A percentile compares a stretch with the other conserved stretches of the same genome.
These are phyloP conservation scores for Cheirogaleus major DNA, from an alignment of 2,797 vertebrate species.

Conservation along the genomic window DNA sequence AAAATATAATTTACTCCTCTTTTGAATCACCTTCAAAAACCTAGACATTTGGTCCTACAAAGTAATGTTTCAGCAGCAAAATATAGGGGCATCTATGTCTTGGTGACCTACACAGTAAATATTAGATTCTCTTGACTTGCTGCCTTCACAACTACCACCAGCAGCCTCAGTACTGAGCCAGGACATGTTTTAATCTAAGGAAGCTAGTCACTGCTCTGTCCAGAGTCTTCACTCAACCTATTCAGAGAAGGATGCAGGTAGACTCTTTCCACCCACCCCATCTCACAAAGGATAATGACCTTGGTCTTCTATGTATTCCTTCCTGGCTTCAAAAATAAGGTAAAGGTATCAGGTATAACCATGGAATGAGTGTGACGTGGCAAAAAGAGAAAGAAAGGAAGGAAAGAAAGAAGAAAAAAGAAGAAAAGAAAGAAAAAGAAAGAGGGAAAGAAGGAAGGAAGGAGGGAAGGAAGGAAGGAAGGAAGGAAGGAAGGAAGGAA, in stretches of 20 bases:
- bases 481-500: accelerated
- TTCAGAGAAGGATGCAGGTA: neutral
- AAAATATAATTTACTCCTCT: conserved; percentile 52
- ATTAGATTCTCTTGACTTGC: conserved; percentile 35
- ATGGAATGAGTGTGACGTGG: neutral
- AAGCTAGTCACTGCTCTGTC: neutral
- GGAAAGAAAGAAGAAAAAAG: neutral
- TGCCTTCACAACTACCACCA: neutral
- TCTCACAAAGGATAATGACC: neutral
- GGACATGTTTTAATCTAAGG: conserved; percentile 31
- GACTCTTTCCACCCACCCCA: neutral
- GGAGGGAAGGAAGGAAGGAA: accelerated
- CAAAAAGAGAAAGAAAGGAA: neutral
- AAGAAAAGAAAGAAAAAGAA: neutral
- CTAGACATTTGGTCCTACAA: conserved; percentile 11
- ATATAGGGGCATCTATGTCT: neutral
- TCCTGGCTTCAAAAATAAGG: neutral
- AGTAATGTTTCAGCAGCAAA: conserved; percentile 43
- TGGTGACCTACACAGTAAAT: conserved; percentile 48
- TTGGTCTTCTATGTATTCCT: neutral
- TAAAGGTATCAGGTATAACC: neutral
- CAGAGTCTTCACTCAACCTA: neutral
- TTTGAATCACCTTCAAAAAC: conserved; percentile 66
- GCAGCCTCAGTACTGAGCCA: neutral
- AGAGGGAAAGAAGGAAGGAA: accelerated